Base-by-base conservation (phyloP, 2,113 vertebrate genomes). In the Oceanodroma tethys region DNA sequence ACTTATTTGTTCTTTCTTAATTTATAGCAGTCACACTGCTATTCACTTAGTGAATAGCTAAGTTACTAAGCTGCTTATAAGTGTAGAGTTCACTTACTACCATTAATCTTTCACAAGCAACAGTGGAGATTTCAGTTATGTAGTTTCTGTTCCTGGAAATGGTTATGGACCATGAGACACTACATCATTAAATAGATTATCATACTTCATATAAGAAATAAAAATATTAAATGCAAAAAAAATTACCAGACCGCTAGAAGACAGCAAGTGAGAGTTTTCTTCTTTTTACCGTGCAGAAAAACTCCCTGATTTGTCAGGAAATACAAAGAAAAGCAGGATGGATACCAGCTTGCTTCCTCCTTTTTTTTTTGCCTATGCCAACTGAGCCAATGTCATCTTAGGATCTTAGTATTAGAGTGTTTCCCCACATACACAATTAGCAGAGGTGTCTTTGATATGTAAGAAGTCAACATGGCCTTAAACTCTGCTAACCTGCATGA, bases 401-500 rank as follows among this genome's bases (percentile, higher is more conserved):
- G 25, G 53, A 75, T 55, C 12, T 45, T 20, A 22, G 6, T 14
- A 62, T 55, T 34, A 23, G 27, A 55, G 14, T 27, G 8, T 36
- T 67, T 67, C 43, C 43, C 3, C 26, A 18, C 4, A 13, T 11
- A 16, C 21, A 22, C 9, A 68, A 27, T 30, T 78, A 74, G 22
- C 12, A 72, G 34, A 71, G 8, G 18, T 66, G 20, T 43, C 27
- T 83, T 62, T 2, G 0, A 20, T 36, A 29, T 0, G 0, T 25
- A 66, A 70, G 56, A 36, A 45, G 20, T 36, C 12, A 20, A 40
- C 27, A 45, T 12, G 11, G 5, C 20, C 45, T 42, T 87, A 81
- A 81, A 65, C 15, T 73, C n/a, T 76, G 38, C 43, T 34, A 76
- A 56, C 8, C 4, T 76, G 9, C 13, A 25, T 30, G 16, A 43